Percentiles rank a stretch among this genome's conserved stretches.
Evolutionary conservation across 2,113 vertebrate genomes (phyloP).

Genomic region (Corapipo altera): DNA sequence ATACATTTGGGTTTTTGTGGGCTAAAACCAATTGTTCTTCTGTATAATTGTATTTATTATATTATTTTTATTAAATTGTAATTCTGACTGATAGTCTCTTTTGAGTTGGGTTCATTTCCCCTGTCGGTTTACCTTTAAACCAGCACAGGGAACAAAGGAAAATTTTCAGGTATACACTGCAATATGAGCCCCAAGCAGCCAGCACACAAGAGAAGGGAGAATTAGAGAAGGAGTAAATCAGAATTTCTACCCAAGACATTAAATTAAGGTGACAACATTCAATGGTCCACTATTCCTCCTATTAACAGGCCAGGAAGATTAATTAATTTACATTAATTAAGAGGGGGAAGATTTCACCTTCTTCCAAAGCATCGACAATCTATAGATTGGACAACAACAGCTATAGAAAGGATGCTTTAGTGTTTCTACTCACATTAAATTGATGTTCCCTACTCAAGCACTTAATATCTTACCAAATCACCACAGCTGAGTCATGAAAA

Average conservation of each 20-base stretch:
- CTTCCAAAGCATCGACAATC: neutral
- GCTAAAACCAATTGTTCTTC: too few species aligned
- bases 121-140: too few species aligned
- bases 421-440: neutral
- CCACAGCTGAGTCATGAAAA: neutral
- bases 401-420: neutral
- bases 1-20: too few species aligned
- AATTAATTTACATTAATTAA: neutral
- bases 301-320: neutral
- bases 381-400: neutral
- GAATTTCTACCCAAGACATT: neutral
- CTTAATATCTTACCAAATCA: neutral
- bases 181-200: neutral
- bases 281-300: neutral
- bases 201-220: neutral
- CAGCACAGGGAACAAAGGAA: neutral
- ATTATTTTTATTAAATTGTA: too few species aligned
- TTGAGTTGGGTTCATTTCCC: too few species aligned
- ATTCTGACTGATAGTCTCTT: too few species aligned
- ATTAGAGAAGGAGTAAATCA: neutral
- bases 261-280: neutral
- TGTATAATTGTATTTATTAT: too few species aligned
- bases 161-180: neutral
- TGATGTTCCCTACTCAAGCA: neutral
- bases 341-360: neutral